Base-by-base conservation (phyloP, 2,888 invertebrate genomes). In the Apamea sordens region DNA sequence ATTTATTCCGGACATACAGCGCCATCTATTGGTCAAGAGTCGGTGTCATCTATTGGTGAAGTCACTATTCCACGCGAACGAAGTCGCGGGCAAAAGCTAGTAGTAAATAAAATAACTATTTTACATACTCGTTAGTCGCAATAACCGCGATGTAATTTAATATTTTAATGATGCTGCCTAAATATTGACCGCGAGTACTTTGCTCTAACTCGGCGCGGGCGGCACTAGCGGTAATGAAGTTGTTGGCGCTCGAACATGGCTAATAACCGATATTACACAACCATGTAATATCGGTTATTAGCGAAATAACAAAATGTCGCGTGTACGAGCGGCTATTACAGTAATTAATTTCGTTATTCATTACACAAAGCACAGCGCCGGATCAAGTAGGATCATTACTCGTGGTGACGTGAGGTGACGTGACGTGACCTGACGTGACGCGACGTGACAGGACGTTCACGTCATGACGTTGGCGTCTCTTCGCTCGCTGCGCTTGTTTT, bases 291-390 rank as follows among this genome's bases (percentile, higher is more conserved):
- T 81, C 72, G 73, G 79, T 75, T 89, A 82, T 85, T 88, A 80
- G 79, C 59, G 59, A 78, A 89, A 85, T 80, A 82, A 86, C 89
- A 88, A 89, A 88, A 85, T 85, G 78, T 67, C 67, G 77, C 73
- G 41, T 74, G 65, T 68, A 74, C 50, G 63, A 47, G 64, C 41
- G 73, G 79, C 79, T 83, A 84, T 83, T 87, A 81, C 68, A 71
- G 67, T 90, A 84, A 89, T 87, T 89, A 89, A 86, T 86, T 87
- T 87, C 44, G 75, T 76, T 83, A 84, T 89, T 87, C 89, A 87
- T 89, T 81, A 84, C 50, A 80, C 64, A 79, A 80, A 86, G 73
- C 69, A 72, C 73, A 74, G 80, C 69, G 53, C 56, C 59, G 67
- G 73, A 76, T 74, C 70, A 81, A 67, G 71, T 65, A 76, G 73